phyloP scores from a whole-genome alignment of 2,888 invertebrate species.

The Dryobotodes eremita region DNA sequence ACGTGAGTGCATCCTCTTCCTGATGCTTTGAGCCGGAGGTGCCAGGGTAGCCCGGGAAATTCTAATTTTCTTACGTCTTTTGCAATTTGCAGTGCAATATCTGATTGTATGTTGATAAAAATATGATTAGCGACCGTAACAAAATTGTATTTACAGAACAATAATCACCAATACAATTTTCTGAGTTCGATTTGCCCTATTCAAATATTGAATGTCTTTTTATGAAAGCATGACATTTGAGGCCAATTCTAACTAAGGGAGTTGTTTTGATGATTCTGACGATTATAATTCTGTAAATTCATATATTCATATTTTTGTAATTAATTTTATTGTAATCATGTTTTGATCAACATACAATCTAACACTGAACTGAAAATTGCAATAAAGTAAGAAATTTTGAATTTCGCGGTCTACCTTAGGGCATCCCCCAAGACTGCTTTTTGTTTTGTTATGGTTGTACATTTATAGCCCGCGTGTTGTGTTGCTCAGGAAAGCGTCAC shows the following conservation, averaged over 20 bases:
- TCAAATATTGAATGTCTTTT: not conserved
- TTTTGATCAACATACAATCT: not conserved
- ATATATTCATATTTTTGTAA: no score
- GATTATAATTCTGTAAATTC: not conserved
- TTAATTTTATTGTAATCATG: not conserved
- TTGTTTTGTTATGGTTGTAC: not conserved
- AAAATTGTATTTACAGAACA: not conserved
- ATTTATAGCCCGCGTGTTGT: not conserved
- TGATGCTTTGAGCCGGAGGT: no score
- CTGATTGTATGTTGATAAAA: not conserved
- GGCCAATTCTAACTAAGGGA: not conserved
- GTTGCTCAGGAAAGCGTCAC: conserved; percentile 34
- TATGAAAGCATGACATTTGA: not conserved
- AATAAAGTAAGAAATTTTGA: not conserved
- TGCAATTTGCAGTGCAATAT: not conserved
- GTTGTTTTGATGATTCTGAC: not conserved
- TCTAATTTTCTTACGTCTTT: not conserved
- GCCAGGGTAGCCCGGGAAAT: not conserved
- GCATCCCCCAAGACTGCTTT: not conserved
- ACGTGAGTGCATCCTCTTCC: conserved; percentile 34
- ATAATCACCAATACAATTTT: not conserved
- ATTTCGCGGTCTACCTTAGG: not conserved
- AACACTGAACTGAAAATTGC: no score
- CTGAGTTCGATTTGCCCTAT: not conserved
- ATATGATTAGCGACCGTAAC: not conserved